Evolutionary conservation across 2,797 vertebrate genomes (phyloP), one percentile per base, ranked within the genome.

Genomic region (Vipera ursinii): DNA sequence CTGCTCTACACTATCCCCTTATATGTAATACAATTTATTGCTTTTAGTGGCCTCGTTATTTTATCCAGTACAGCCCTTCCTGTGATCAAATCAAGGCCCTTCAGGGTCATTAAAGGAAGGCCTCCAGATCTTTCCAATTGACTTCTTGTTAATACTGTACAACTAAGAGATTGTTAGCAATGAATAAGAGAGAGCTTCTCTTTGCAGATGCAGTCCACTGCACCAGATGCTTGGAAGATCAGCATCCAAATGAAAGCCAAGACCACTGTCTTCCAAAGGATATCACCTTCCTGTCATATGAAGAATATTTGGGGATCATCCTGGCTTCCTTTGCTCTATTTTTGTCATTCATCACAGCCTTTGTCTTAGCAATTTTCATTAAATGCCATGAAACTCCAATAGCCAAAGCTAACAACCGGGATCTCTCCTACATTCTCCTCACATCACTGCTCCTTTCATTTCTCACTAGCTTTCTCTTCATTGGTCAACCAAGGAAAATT

Each of bases 81-180:
- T 73, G 15, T 38, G 32, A 1, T 20, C 32, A 73, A 2, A 73
- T 3, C 15, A 73, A 32, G 17, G 7, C 0, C 0, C 73, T 44
- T 17, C 6, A 1, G 6, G 1, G 1, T 17, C n/a, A 6, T 17
- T 44, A 10, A 44, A 7, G 0, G 6, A 78, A 44, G 17, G 7
- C 17, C 38, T 78, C 3, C 17, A 10, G 7, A 78, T 7, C 3
- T 78, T 44, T 44, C 17, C 20, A 44, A 44, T 2, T 22, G 73
- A 78, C 20, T 38, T 78, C 69, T 17, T 78, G 17, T 78, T 78
- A 22, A 38, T 38, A 38, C 2, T 2, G 15, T 78, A 20, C 2
- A 15, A 38, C 15, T 38, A 38, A 38, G 12, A 20, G 15, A 73
- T 8, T 60, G 2, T 5, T 60, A 24, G 22, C 17, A 0, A 24